Conservation (phyloP, 1,140 invertebrate species). For the Eciton burchellii region DNA sequence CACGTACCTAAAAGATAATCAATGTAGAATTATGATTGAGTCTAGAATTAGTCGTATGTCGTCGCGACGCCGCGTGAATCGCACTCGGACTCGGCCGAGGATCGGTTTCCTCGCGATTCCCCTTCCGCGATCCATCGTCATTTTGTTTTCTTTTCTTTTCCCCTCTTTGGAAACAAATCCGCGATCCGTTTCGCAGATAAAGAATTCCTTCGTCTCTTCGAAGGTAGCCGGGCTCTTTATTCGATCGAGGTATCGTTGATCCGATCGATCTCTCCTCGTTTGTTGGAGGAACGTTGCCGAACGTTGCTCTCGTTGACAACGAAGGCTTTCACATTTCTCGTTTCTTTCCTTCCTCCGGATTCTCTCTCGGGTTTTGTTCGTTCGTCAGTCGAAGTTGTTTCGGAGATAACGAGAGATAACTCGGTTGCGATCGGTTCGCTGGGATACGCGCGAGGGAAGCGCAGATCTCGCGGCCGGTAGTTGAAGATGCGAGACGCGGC, state of each 20-base stretch:
- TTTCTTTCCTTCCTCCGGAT: constrained; percentile 23
- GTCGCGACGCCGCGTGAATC: constrained; percentile 66
- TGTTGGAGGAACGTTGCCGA: constrained; percentile 29
- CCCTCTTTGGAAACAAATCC: neutral
- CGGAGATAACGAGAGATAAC: neutral
- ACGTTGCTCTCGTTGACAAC: constrained; percentile 18
- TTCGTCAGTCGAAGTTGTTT: neutral
- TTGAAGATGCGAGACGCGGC: neutral
- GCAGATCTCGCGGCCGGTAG: neutral
- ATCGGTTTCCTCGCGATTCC: constrained; percentile 1
- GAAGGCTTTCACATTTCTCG: neutral
- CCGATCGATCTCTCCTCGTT: too few species aligned
- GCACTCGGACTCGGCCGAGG: neutral
- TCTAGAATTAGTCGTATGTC: constrained; percentile 75
- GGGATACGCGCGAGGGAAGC: constrained; percentile 1
- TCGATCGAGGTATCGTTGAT: constrained; percentile 17
- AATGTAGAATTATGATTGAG: constrained; percentile 77
- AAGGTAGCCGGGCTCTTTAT: neutral
- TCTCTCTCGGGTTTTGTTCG: constrained; percentile 16
- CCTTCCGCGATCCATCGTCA: constrained; percentile 2
- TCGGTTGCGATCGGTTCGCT: constrained; percentile 1
- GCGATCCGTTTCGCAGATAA: neutral
- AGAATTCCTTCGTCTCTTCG: neutral
- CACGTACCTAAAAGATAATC: constrained; percentile 78
- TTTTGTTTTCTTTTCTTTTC: too few species aligned